Evolutionary conservation across 1,140 invertebrate genomes (phyloP).

Genomic region (Heliconius hermathena): DNA sequence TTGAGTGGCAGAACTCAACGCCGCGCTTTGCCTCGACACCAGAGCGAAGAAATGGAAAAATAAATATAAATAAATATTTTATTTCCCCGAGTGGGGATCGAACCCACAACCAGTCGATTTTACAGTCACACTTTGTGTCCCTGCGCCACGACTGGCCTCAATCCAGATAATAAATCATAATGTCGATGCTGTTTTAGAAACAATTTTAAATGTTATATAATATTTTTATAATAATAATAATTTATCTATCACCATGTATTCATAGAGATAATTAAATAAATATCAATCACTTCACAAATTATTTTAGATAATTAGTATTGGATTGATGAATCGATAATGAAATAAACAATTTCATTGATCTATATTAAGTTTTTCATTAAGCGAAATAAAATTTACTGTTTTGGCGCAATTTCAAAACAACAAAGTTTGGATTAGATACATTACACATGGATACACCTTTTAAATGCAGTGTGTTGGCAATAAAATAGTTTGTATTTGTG

Average conservation of each 20-base stretch:
- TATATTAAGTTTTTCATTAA: not conserved
- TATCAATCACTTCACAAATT: not conserved
- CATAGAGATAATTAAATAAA: not conserved
- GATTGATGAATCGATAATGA: not conserved
- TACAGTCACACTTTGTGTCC: too few relatives aligned
- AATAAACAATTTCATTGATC: not conserved
- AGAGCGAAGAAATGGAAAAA: too few relatives aligned
- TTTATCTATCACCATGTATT: not conserved
- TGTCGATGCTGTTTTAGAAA: not conserved
- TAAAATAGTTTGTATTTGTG: slow-evolving; percentile 42
- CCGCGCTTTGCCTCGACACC: too few relatives aligned
- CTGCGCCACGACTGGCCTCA: too few relatives aligned
- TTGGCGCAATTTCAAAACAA: slow-evolving; percentile 32
- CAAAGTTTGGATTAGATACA: not conserved
- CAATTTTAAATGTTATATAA: not conserved
- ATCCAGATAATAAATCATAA: not conserved
- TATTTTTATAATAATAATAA: not conserved
- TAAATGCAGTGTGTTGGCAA: slow-evolving; percentile 35
- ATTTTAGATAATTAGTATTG: not conserved
- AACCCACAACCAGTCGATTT: too few relatives aligned
- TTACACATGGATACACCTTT: slow-evolving; percentile 20
- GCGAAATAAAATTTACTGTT: slow-evolving; percentile 3
- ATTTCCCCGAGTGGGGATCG: too few relatives aligned
- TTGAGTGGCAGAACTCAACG: too few relatives aligned
- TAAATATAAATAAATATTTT: too few relatives aligned